Percentiles rank a stretch among this genome's conserved stretches.
These are phyloP conservation scores for Ophiodon elongatus DNA, from an alignment of 2,113 vertebrate species.

Conservation along the genomic window DNA sequence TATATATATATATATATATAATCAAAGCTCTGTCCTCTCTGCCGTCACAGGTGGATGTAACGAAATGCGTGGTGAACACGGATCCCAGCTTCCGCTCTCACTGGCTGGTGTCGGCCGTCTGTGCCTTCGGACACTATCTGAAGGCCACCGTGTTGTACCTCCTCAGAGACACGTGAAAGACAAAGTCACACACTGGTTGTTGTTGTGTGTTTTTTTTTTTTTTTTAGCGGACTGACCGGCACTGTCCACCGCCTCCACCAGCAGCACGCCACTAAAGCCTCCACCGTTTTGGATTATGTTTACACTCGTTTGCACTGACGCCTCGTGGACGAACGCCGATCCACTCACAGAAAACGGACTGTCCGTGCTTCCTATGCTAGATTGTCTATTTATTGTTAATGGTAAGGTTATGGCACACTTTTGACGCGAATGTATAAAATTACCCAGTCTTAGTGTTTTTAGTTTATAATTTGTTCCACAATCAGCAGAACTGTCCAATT, in stretches of 20 bases:
- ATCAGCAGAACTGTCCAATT: constrained; percentile 1
- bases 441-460: neutral
- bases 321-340: constrained; percentile 33
- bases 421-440: constrained; percentile 26
- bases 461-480: neutral
- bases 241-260: constrained; percentile 1
- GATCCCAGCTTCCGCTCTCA: constrained; percentile 91
- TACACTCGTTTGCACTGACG: constrained; percentile 78
- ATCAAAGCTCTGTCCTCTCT: constrained; percentile 32
- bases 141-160: constrained; percentile 91
- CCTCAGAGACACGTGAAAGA: constrained; percentile 91
- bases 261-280: constrained; percentile 38
- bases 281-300: constrained; percentile 72
- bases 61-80: constrained; percentile 93
- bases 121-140: constrained; percentile 91
- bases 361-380: neutral
- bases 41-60: constrained; percentile 89
- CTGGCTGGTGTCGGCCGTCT: constrained; percentile 90
- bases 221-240: constrained; percentile 21
- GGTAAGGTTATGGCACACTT: constrained; percentile 22
- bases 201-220: too few relatives aligned
- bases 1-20: too few relatives aligned
- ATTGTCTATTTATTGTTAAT: constrained; percentile 61
- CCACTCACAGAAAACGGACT: constrained; percentile 26
- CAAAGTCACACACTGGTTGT: constrained; percentile 6